Percentiles rank a stretch among this genome's conserved stretches.
Conservation (phyloP, 2,113 vertebrate genomes). For the Saiga tatarica region DNA sequence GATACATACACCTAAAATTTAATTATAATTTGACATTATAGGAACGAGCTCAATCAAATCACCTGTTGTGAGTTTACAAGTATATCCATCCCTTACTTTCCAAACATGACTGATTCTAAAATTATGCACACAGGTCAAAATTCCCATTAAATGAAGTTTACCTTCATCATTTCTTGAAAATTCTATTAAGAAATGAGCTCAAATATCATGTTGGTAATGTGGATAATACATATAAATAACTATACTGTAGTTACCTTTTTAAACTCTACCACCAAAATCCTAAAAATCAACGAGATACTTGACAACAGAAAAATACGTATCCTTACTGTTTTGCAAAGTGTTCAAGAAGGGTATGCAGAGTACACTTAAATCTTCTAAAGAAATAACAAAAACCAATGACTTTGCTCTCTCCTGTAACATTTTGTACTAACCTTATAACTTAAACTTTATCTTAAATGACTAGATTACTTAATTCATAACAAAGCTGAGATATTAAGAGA, state of each 20-base stretch:
- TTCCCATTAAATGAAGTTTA: not conserved
- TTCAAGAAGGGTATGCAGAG: not conserved
- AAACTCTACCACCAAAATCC: constrained; percentile 47
- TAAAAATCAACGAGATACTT: not conserved
- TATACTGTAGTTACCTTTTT: not conserved
- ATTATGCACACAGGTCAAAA: not conserved
- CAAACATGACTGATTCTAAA: constrained; percentile 1
- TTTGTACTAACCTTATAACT: not conserved
- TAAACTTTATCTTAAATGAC: constrained; percentile 4
- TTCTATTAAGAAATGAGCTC: constrained; percentile 20
- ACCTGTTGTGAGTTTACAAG: not conserved
- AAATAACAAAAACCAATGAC: not conserved
- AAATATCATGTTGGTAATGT: not conserved
- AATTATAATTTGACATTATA: not conserved
- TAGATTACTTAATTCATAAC: not conserved
- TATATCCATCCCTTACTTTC: not conserved
- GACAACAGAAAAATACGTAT: not conserved
- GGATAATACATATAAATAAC: not conserved
- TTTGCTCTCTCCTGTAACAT: not conserved
- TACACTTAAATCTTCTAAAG: constrained; percentile 3
- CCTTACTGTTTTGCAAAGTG: not conserved
- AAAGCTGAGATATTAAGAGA: not conserved
- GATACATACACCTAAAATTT: not conserved
- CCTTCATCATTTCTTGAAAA: constrained; percentile 2
- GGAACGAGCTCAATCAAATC: not conserved